Evolutionary conservation across 2,888 invertebrate genomes (phyloP).

Genomic region (Agrochola macilenta): DNA sequence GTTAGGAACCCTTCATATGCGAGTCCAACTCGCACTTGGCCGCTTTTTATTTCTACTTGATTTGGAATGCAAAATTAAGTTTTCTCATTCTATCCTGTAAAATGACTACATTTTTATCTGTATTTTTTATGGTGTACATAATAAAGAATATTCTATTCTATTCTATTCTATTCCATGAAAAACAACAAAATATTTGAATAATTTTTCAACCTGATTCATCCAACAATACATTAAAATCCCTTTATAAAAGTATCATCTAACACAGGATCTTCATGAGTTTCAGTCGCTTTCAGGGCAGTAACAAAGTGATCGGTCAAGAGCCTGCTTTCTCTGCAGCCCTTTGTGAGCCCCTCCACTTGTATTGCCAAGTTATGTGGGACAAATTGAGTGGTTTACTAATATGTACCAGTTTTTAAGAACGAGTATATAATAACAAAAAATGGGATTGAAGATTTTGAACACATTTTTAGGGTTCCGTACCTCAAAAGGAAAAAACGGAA

Average conservation of each 20-base stretch:
- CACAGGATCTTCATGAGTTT: slow-evolving; percentile 46
- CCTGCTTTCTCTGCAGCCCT: slow-evolving; percentile 57
- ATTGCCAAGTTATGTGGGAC: slow-evolving; percentile 54
- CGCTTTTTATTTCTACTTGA: too few species aligned
- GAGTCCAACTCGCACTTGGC: too few species aligned
- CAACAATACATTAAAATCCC: slow-evolving; percentile 23
- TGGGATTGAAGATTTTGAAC: background rate
- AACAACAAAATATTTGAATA: background rate
- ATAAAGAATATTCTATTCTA: too few species aligned
- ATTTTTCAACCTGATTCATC: too few species aligned
- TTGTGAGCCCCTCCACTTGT: slow-evolving; percentile 58
- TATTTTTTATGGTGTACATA: too few species aligned
- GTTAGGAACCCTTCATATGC: too few species aligned
- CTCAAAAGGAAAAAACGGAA: too few species aligned
- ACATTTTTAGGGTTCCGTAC: too few species aligned
- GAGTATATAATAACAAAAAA: background rate
- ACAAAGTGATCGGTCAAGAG: slow-evolving; percentile 71
- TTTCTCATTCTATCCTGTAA: background rate
- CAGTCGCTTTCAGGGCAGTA: slow-evolving; percentile 61
- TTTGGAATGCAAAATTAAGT: background rate
- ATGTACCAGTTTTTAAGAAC: slow-evolving; percentile 14
- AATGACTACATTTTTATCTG: too few species aligned
- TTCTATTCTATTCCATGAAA: too few species aligned
- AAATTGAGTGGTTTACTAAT: slow-evolving; percentile 55
- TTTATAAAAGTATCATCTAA: background rate